Base-by-base conservation (phyloP, 2,888 invertebrate genomes). In the Lutraria lutraria region DNA sequence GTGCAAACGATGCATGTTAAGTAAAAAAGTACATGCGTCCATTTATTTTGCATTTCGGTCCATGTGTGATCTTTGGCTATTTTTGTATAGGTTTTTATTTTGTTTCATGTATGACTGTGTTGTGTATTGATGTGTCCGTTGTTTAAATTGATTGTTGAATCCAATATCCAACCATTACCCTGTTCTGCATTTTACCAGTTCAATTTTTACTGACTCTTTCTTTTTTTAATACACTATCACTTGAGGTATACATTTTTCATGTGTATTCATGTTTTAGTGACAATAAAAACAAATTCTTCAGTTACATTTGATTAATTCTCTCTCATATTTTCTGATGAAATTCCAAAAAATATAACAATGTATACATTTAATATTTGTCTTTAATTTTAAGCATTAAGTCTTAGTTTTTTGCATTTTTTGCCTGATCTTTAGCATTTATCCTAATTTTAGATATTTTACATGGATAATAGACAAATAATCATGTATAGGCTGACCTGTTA, bases 41-140 rank as follows among this genome's bases (percentile, higher is more conserved):
- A 19, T 68, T 68, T 16, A 68, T 68, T 68, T 68, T 68, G 63
- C 63, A 68, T 25, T 68, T 25, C 63, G 25, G 25, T 68, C n/a
- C n/a, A 13, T 68, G 25, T 25, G 25, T 25, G 25, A 25, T n/a
- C 63, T 8, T n/a, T 68, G n/a, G 63, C 25, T 21, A 43, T 68
- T 68, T n/a, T 25, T 68, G 25, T 68, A 25, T 12, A 25, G 63
- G 25, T 68, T 25, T n/a, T 68, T 68, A n/a, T 68, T 25, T 43
- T 43, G 43, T 43, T 68, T 60, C 25, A 68, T 68, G 63, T 68
- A 25, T 68, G n/a, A 68, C 25, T 68, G 63, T 68, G 63, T 68
- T 68, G 63, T 68, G 25, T 68, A 68, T n/a, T 68, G 63, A 25
- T 25, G 25, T 68, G 10, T 21, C 60, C 25, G 25, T 68, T 25